Evolutionary conservation across 2,113 vertebrate genomes (phyloP).

Genomic region (Gadus chalcogrammus): DNA sequence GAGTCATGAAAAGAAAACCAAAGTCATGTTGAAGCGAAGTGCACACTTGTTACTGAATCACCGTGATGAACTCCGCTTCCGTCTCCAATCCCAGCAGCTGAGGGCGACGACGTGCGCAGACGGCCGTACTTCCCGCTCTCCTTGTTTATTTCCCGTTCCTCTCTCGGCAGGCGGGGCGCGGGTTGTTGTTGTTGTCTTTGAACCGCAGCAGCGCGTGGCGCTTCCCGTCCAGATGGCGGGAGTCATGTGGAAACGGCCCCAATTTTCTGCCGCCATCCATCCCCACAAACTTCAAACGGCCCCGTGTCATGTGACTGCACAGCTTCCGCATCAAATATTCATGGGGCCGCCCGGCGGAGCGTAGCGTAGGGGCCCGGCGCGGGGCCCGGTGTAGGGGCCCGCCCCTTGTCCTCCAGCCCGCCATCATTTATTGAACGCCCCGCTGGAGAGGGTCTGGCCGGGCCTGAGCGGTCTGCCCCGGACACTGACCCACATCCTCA

Average conservation of each 20-base stretch:
- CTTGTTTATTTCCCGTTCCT: slow-evolving; percentile 1
- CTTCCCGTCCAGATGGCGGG: slow-evolving; percentile 64
- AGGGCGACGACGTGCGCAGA: slow-evolving; percentile 1
- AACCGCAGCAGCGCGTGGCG: slow-evolving; percentile 40
- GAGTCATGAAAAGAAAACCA: no score
- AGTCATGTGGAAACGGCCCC: slow-evolving; percentile 64
- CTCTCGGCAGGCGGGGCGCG: neutral
- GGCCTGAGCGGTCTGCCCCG: slow-evolving; percentile 42
- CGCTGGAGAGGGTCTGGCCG: slow-evolving; percentile 58
- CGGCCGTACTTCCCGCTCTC: slow-evolving; percentile 35
- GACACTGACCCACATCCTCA: neutral
- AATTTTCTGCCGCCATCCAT: slow-evolving; percentile 54
- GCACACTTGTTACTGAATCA: no score
- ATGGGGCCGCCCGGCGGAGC: slow-evolving; percentile 71
- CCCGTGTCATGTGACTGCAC: slow-evolving; percentile 64
- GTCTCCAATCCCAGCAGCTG: slow-evolving; percentile 1
- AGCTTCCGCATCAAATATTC: slow-evolving; percentile 76
- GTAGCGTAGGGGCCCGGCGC: slow-evolving; percentile 71
- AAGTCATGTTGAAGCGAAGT: no score
- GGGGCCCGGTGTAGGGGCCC: no score
- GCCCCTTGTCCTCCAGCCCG: slow-evolving; percentile 57
- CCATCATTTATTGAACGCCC: slow-evolving; percentile 71
- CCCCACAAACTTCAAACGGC: slow-evolving; percentile 65
- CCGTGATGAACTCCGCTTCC: no score
- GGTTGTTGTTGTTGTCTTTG: slow-evolving; percentile 20